Base-by-base conservation (phyloP, 2,797 vertebrate species). In the Gouania willdenowi region DNA sequence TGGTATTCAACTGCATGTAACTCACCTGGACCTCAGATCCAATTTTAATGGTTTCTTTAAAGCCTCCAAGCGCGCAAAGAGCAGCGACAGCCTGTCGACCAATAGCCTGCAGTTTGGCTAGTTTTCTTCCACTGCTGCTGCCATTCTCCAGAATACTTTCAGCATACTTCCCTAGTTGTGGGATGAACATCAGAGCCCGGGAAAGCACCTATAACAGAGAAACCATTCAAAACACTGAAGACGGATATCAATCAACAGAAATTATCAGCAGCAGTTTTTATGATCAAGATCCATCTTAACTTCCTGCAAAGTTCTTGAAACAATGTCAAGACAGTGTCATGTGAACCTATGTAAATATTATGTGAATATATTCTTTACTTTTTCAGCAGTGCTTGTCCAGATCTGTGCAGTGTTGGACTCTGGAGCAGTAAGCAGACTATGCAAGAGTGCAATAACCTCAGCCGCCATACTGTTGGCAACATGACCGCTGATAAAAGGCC, bases 391-490 rank as follows among this genome's bases (percentile, higher is more conserved):
- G 31, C 91, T 95, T 21, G 95, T 98, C 97, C 97, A 99, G 77
- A 99, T 98, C 55, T 98, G 97, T 65, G 97, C 97, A 0, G 95
- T 95, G 40, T 93, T 98, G 25, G 94, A 98, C 64, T 99, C 97
- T 0, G 97, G 97, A 1, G 97, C 97, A 53, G 95, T 99, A 24
- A 99, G 86, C 46, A 99, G 84, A 71, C 95, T 96, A 31, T 99
- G 97, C 1, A 99, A 89, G 71, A 99, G 76, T 38, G 95, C 97
- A 0, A 99, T 99, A 46, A 98, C 95, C 76, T 99, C 97, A 1
- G 97, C 94, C 5, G 97, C 97, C 97, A 99, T 99, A 74, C 97
- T 99, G 82, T 99, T 99, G 5, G 97, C 97, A 14, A 99, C 97
- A 0, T 99, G 97, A 16, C 97, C 97, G 2, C 97, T 99, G 73